phyloP scores from a whole-genome alignment of 2,888 invertebrate species.

The Phlogophora meticulosa region DNA sequence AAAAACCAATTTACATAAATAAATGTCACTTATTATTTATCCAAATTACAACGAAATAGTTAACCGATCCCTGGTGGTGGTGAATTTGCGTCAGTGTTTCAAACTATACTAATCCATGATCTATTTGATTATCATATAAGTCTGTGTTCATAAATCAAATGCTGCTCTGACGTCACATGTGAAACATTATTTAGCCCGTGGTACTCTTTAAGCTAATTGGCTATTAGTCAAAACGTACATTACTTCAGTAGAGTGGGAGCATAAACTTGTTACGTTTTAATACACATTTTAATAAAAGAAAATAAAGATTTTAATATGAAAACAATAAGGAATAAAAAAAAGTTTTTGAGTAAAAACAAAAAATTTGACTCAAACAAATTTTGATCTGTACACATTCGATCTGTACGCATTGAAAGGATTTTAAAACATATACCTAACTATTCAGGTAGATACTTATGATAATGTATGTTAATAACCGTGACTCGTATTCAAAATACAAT shows the following conservation, averaged over 20 bases:
- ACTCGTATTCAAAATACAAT: not conserved
- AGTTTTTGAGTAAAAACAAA: no score
- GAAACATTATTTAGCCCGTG: slow-evolving; percentile 44
- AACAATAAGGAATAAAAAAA: no score
- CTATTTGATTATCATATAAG: slow-evolving; percentile 22
- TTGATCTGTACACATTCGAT: no score
- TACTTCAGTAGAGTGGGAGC: slow-evolving; percentile 31
- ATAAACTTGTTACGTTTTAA: slow-evolving; percentile 17
- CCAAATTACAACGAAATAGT: not conserved
- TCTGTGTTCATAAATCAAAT: slow-evolving; percentile 40
- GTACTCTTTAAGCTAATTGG: slow-evolving; percentile 63
- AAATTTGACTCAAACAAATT: no score
- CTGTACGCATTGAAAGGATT: not conserved
- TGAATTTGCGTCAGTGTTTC: not conserved
- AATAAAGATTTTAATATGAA: no score
- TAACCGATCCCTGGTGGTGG: not conserved
- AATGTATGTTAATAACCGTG: not conserved
- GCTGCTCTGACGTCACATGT: slow-evolving; percentile 39
- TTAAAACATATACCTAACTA: not conserved
- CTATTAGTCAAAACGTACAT: slow-evolving; percentile 61
- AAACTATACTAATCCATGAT: slow-evolving; percentile 21
- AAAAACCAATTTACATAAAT: no score
- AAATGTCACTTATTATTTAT: no score
- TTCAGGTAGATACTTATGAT: not conserved
- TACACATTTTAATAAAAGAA: not conserved